Base-by-base conservation (phyloP, 2,888 invertebrate genomes). In the Dorcus hopei region DNA sequence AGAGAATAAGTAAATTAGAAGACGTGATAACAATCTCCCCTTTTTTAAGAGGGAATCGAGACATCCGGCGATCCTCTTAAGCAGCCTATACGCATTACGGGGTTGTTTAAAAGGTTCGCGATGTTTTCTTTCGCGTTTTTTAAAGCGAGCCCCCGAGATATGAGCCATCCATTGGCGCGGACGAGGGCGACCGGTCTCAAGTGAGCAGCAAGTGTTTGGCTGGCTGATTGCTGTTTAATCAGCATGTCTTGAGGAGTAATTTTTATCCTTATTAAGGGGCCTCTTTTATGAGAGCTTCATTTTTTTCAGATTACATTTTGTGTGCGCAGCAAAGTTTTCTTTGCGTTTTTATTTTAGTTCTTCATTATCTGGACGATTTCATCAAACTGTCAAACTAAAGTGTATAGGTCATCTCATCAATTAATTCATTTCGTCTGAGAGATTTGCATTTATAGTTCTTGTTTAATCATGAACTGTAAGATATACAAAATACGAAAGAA, bases 1-100 rank as follows among this genome's bases (percentile, higher is more conserved):
- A 84, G 83, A 84, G 85, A 85, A 87, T 87, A 87, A 88, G 87
- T 87, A 87, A 88, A 88, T 88, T 87, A 87, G 87, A 86, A 85
- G 83, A 84, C 83, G 85, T 84, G 87, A 88, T 88, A 87, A 85
- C 85, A 83, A 87, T 87, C 87, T 86, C 85, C 86, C 86, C 85
- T 81, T 82, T 81, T 26, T 47, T 70, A 70, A 68, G 69, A 72
- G 70, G 71, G 72, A 74, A 77, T 76, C 72, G 70, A 73, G 75
- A 73, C 72, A 69, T 70, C 68, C 68, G 68, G 67, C 66, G 69
- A 71, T 71, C 70, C 67, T 67, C 67, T 69, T 70, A 70, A 68
- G 65, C 61, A 63, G 66, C 65, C 67, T 68, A 65, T 68, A 62
- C 67, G 66, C 65, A 69, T 67, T 69, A 67, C 65, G 68, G 49